Conservation (phyloP, 2,888 invertebrate species). For the Euzophera pinguis region DNA sequence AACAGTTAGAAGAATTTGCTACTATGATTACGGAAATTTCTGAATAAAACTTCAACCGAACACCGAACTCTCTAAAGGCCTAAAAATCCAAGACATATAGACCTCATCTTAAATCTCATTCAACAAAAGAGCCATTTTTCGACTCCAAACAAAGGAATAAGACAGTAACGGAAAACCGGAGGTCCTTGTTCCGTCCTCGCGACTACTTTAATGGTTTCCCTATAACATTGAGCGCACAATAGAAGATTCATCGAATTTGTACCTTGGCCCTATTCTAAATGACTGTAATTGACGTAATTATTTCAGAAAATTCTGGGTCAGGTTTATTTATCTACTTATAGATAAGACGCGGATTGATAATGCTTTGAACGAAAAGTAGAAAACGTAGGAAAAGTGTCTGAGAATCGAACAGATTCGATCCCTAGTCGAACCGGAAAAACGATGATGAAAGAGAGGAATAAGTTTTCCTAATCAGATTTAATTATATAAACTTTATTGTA, state of each 20-base stretch:
- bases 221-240: slow-evolving; percentile 11
- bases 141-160: slow-evolving; percentile 1
- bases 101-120: neutral
- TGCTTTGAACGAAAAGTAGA: too few species aligned
- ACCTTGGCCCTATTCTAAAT: neutral
- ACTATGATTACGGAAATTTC: too few species aligned
- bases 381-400: too few species aligned
- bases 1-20: too few species aligned
- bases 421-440: too few species aligned
- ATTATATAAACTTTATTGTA: too few species aligned
- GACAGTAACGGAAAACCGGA: slow-evolving; percentile 6
- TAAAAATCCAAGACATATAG: neutral
- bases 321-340: neutral
- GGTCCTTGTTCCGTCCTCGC: slow-evolving; percentile 11
- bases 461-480: too few species aligned
- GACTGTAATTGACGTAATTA: neutral
- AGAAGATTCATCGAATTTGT: neutral
- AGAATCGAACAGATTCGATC: too few species aligned
- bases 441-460: too few species aligned
- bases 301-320: neutral
- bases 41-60: neutral
- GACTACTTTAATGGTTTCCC: slow-evolving; percentile 7
- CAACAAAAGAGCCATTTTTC: neutral
- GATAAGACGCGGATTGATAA: too few species aligned
- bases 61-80: too few species aligned